These are phyloP conservation scores for Neodiprion virginianus DNA, from an alignment of 1,140 invertebrate genomes.

Conservation along the genomic window DNA sequence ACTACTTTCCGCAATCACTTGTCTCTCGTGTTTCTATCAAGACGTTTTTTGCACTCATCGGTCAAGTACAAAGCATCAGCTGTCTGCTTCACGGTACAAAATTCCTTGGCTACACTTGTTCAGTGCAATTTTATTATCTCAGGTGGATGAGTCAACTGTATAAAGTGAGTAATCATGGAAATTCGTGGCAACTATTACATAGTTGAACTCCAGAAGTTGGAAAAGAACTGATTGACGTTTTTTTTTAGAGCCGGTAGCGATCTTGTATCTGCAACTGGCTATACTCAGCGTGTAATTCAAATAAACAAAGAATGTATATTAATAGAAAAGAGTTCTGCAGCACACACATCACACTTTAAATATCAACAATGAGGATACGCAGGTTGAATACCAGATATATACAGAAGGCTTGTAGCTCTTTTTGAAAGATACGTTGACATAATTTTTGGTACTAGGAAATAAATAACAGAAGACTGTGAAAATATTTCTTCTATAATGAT, in stretches of 20 bases:
- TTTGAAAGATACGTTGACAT: background rate
- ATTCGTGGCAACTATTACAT: no score
- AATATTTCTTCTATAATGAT: background rate
- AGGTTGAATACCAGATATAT: background rate
- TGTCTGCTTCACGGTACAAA: background rate
- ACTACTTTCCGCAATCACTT: background rate
- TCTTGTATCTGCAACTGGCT: background rate
- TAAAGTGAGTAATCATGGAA: no score
- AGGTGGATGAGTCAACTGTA: no score
- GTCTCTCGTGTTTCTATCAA: background rate
- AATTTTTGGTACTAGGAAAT: background rate
- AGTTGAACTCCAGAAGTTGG: background rate
- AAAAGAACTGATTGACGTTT: background rate
- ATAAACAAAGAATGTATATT: constrained; percentile 1
- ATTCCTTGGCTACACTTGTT: background rate
- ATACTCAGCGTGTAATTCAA: background rate
- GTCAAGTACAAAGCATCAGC: no score
- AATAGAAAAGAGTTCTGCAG: background rate
- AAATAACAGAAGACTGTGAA: background rate
- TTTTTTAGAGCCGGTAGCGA: background rate
- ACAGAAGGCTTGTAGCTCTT: background rate
- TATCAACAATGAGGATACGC: background rate
- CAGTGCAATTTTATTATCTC: background rate
- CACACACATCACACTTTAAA: background rate
- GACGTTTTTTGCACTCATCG: no score